A percentile compares a stretch with the other conserved stretches of the same genome.
phyloP scores from a whole-genome alignment of 2,888 invertebrate genomes.

The Matsumyia berberina region DNA sequence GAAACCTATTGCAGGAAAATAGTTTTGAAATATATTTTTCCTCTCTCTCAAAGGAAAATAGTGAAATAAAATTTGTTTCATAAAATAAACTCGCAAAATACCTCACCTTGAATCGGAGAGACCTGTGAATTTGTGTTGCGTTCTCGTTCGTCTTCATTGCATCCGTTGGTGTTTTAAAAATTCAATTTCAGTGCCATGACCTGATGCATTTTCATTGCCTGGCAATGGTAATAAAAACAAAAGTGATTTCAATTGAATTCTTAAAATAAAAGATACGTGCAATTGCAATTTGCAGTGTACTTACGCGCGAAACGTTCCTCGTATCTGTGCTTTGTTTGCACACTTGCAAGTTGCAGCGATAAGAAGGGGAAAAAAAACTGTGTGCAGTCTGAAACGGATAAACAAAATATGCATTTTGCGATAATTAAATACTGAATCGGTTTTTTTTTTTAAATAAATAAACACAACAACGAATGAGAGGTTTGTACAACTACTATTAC shows the following conservation, averaged over 20 bases:
- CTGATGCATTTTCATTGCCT: neutral
- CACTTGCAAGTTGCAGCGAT: neutral
- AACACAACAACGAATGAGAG: constrained; percentile 50
- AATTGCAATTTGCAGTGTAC: constrained; percentile 8
- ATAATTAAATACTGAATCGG: constrained; percentile 38
- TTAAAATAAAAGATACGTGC: constrained; percentile 14
- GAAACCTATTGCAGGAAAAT: too few relatives aligned
- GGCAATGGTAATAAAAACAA: neutral
- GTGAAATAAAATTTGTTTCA: neutral
- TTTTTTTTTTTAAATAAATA: constrained; percentile 23
- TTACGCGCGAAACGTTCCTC: neutral
- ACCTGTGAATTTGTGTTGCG: neutral
- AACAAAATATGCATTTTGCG: constrained; percentile 37
- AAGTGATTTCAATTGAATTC: constrained; percentile 2
- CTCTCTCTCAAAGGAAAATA: too few relatives aligned
- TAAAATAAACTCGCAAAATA: neutral
- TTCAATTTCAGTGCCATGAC: constrained; percentile 19
- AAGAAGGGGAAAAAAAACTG: constrained; percentile 14
- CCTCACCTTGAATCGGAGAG: neutral
- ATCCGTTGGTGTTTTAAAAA: neutral
- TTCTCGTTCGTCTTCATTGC: neutral
- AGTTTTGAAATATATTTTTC: too few relatives aligned
- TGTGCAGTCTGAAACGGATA: constrained; percentile 32
- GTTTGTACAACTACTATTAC: constrained; percentile 45
- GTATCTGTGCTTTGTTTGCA: constrained; percentile 1